phyloP scores from a whole-genome alignment of 2,113 vertebrate genomes.

The Formicarius rufipectus region DNA sequence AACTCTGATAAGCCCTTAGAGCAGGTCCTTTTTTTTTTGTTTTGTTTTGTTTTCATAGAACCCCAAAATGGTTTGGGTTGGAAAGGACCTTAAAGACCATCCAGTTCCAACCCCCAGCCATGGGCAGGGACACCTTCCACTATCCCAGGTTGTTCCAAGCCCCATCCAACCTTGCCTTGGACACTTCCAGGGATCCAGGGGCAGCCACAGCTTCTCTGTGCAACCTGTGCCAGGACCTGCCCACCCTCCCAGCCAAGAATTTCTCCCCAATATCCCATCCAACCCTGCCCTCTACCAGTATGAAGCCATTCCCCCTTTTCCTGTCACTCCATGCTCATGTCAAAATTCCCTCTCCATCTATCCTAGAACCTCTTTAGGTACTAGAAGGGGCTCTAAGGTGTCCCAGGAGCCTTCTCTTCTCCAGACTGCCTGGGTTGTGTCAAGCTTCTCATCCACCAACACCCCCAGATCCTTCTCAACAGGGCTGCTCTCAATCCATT shows the following conservation, averaged over 20 bases:
- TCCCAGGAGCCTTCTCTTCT: neutral
- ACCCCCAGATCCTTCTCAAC: neutral
- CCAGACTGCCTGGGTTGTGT: fast-evolving
- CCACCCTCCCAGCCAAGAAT: fast-evolving
- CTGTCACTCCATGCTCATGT: neutral
- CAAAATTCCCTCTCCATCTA: neutral
- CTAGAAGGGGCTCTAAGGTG: neutral
- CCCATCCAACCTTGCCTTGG: fast-evolving
- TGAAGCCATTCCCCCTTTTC: neutral
- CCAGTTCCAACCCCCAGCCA: neutral
- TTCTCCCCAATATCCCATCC: fast-evolving
- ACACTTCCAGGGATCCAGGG: neutral
- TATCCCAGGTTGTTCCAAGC: fast-evolving
- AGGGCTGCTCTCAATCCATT: neutral
- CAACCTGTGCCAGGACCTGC: fast-evolving
- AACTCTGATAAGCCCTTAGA: neutral
- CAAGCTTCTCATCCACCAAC: neutral
- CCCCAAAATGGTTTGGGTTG: neutral
- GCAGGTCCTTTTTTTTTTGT: neutral
- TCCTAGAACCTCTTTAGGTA: neutral
- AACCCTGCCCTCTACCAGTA: neutral
- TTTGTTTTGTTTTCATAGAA: neutral
- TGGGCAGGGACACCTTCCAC: neutral
- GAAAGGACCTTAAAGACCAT: neutral
- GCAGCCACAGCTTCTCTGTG: neutral